These are phyloP conservation scores for Phenganax subtilis DNA, from an alignment of 92 coral and sea anemone genomes.

Conservation along the genomic window DNA sequence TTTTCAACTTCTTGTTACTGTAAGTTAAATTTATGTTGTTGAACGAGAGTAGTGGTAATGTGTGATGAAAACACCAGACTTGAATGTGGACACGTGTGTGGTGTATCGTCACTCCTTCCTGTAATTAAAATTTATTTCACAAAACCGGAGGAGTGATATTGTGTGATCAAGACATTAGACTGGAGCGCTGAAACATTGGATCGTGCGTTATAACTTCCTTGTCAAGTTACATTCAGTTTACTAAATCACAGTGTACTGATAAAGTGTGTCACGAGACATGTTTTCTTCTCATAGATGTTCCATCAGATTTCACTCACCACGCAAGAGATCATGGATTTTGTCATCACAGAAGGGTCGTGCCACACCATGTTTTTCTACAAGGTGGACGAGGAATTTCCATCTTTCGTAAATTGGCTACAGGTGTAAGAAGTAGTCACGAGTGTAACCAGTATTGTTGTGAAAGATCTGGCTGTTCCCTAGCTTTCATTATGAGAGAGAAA, in stretches of 20 bases:
- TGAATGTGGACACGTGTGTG: too few species aligned
- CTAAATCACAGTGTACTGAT: too few species aligned
- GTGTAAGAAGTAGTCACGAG: conserved; percentile 8
- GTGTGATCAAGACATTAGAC: too few species aligned
- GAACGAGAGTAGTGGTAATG: not conserved
- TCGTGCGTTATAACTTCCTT: too few species aligned
- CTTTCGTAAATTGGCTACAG: conserved; percentile 13
- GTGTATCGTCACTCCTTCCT: too few species aligned
- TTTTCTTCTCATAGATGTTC: conserved; percentile 1
- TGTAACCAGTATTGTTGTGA: conserved; percentile 34
- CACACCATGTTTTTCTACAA: conserved; percentile 29
- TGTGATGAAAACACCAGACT: not conserved
- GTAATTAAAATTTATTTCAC: too few species aligned
- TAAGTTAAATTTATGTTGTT: too few species aligned
- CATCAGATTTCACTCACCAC: conserved; percentile 24
- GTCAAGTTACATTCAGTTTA: too few species aligned
- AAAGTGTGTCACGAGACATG: not conserved
- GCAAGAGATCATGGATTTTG: conserved; percentile 22
- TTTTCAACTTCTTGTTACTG: too few species aligned
- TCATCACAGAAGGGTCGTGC: conserved; percentile 21
- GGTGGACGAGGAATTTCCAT: conserved; percentile 32
- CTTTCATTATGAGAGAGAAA: conserved; percentile 31
- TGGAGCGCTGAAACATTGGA: too few species aligned
- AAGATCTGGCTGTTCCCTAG: conserved; percentile 19
- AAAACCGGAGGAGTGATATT: too few species aligned